Evolutionary conservation across 2,113 vertebrate genomes (phyloP), one percentile per base, ranked within the genome.

Genomic region (Echinops telfairi): DNA sequence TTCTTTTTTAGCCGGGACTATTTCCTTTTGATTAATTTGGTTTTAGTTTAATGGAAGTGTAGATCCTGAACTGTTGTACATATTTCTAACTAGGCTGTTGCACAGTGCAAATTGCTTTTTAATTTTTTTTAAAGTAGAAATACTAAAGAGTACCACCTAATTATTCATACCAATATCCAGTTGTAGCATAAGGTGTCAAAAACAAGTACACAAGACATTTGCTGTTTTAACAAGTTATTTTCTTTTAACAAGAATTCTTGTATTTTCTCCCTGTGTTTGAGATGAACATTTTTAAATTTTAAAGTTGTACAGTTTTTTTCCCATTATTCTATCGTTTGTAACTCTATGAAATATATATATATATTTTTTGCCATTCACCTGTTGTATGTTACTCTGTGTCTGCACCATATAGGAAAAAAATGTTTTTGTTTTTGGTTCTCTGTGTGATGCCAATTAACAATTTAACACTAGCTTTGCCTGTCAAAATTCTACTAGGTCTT

Each of bases 11-110:
- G 98, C 98, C 98, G 98, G 98, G 98, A 99, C 98, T 98, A 97
- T 98, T 98, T 98, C 97, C 78, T 97, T 98, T 98, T 97, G 97
- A 97, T 60, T 96, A 97, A 97, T 96, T 98, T 97, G 97, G 22
- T 96, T 98, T 98, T 98, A 98, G 98, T 98, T 97, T 81, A 92
- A 97, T 79, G 96, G 97, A 96, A 96, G 96, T 97, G 93, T 97
- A 98, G 98, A 98, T 98, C 98, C 98, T 98, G 98, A 99, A 98
- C 98, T 98, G 98, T 98, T 99, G 99, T 99, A 99, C 98, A 98
- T 98, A 98, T 98, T 98, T 99, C 98, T 98, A 98, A 98, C 97
- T 97, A 98, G 98, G 98, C 98, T 99, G 98, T 98, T 98, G 98
- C 98, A 98, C 98, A 98, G 97, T 98, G 98, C 98, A 98, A 97